Base-by-base conservation (phyloP, 2,888 invertebrate genomes). In the Megamerina dolium region DNA sequence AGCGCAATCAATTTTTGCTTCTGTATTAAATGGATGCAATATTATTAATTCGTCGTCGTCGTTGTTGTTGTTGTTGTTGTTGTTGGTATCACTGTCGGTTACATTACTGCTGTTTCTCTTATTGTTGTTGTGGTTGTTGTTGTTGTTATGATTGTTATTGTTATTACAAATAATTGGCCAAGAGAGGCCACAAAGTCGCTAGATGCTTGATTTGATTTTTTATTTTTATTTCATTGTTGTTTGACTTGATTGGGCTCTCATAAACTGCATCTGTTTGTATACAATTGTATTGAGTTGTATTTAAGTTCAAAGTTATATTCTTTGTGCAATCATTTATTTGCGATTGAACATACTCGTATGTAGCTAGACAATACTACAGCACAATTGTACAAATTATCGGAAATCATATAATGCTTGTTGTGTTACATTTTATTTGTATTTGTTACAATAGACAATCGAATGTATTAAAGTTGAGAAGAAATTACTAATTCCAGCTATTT, bases 21-120 rank as follows among this genome's bases (percentile, higher is more conserved):
- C 59, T 59, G 57, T 59, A 63, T 59, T 60, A 64, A 65, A 64
- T 64, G 62, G 58, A 63, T 64, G 62, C 62, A 55, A 60, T 61
- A 58, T 59, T 56, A 63, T 63, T 63, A 63, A 58, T 57, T 61
- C n/a, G n/a, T n/a, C n/a, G n/a, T n/a, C n/a, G n/a, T n/a, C n/a
- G n/a, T n/a, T n/a, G n/a, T n/a, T n/a, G n/a, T 52, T 47, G 41
- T 45, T 19, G 37, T 47, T 43, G 26, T 27, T 32, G 26, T 30
- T 16, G 23, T 38, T 31, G 26, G 29, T n/a, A n/a, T 42, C 31
- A 38, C 27, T 21, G 31, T n/a, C 34, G n/a, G n/a, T n/a, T n/a
- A n/a, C n/a, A n/a, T n/a, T 40, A 32, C 18, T 35, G 42, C 39
- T 34, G 32, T 33, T 35, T 12, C 10, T 23, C 5, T 43, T 48